Evolutionary conservation across 2,113 vertebrate species (phyloP).

Genomic region (Onychorhynchus coronatus): DNA sequence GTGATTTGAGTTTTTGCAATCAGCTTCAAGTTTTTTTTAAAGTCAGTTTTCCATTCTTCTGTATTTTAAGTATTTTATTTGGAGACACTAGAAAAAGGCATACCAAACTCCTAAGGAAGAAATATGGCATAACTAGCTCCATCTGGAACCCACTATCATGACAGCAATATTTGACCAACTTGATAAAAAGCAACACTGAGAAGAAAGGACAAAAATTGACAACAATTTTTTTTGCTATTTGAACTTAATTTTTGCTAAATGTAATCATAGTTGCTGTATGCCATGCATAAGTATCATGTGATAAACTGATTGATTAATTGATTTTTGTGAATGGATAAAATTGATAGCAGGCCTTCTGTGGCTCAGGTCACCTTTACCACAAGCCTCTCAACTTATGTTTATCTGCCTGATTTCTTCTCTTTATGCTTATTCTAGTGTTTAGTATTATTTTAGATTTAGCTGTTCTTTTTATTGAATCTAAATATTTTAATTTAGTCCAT

Average conservation of each 20-base stretch:
- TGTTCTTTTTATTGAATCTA: not conserved
- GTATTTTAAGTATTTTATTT: not conserved
- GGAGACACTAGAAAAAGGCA: not conserved
- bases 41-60: not conserved
- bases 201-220: not conserved
- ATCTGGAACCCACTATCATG: not conserved
- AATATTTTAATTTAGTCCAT: not conserved
- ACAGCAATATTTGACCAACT: not conserved
- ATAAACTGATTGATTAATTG: not conserved
- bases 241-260: not conserved
- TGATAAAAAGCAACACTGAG: not conserved
- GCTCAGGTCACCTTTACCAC: not conserved
- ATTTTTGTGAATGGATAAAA: not conserved
- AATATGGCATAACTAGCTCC: not conserved
- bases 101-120: not conserved
- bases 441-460: not conserved
- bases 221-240: not conserved
- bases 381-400: not conserved
- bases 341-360: not conserved
- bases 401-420: not conserved
- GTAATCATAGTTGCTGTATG: not conserved
- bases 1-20: not conserved
- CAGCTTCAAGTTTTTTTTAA: not conserved
- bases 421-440: not conserved
- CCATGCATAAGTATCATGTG: fast-evolving